A percentile compares a stretch with the other conserved stretches of the same genome.
Evolutionary conservation across 2,113 vertebrate species (phyloP).

Genomic region (Eublepharis macularius): DNA sequence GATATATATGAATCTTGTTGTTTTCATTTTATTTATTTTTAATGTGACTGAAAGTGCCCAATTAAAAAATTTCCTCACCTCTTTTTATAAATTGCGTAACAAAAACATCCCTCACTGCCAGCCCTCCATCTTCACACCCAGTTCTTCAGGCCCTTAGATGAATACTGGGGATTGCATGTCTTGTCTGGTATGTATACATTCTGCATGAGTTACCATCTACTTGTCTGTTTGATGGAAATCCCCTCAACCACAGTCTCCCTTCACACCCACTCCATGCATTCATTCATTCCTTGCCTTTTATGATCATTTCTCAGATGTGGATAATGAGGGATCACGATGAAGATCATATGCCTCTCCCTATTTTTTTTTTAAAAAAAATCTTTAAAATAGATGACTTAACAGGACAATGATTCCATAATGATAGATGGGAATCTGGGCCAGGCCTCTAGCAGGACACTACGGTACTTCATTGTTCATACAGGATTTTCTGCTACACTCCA

Average conservation of each 20-base stretch:
- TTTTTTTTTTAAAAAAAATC: constrained; percentile 4
- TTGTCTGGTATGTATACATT: constrained; percentile 21
- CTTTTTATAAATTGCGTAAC: neutral
- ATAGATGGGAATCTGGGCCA: neutral
- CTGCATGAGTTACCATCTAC: constrained; percentile 42
- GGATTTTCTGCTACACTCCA: neutral
- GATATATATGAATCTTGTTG: neutral
- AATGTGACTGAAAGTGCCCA: too few relatives aligned
- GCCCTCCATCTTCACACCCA: neutral
- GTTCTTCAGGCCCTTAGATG: neutral
- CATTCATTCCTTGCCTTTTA: constrained; percentile 66
- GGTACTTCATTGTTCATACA: neutral
- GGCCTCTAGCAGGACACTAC: neutral
- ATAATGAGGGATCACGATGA: constrained; percentile 16
- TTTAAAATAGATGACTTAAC: constrained; percentile 37
- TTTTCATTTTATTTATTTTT: too few relatives aligned
- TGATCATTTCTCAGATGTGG: constrained; percentile 53
- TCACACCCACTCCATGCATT: constrained; percentile 24
- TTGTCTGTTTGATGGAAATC: constrained; percentile 55
- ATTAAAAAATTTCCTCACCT: neutral
- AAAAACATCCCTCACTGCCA: neutral
- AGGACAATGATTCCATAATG: neutral
- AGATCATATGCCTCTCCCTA: neutral
- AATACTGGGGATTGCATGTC: constrained; percentile 8
- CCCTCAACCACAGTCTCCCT: constrained; percentile 49